phyloP scores from a whole-genome alignment of 1,140 invertebrate genomes.

The Anoplophora glabripennis region DNA sequence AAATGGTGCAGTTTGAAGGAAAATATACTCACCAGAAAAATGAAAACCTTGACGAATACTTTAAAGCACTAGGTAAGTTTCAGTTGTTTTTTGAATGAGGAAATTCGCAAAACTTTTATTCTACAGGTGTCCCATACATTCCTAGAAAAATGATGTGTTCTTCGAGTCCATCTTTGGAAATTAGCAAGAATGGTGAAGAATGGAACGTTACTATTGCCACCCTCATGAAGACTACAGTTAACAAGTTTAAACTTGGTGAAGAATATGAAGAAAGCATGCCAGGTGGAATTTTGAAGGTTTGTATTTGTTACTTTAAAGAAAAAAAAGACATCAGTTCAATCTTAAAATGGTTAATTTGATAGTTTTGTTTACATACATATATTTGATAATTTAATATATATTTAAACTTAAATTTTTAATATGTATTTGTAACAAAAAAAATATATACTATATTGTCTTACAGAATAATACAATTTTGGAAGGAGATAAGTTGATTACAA shows the following conservation, averaged over 20 bases:
- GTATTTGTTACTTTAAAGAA: not conserved
- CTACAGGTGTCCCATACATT: slow-evolving; percentile 52
- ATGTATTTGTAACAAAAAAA: slow-evolving; percentile 40
- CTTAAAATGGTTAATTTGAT: not conserved
- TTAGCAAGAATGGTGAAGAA: slow-evolving; percentile 52
- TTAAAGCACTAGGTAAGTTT: slow-evolving; percentile 57
- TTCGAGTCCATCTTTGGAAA: slow-evolving; percentile 58
- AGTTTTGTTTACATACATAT: too few relatives aligned
- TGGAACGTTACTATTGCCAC: slow-evolving; percentile 59
- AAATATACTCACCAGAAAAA: slow-evolving; percentile 62
- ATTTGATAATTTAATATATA: not conserved
- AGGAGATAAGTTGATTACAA: slow-evolving; percentile 54
- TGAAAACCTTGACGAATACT: slow-evolving; percentile 61
- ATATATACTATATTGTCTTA: slow-evolving; percentile 37
- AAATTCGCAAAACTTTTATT: slow-evolving; percentile 18
- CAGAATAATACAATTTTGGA: slow-evolving; percentile 55
- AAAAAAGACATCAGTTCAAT: slow-evolving; percentile 5
- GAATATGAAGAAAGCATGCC: slow-evolving; percentile 56
- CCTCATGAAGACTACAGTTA: slow-evolving; percentile 48
- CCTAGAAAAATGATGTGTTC: slow-evolving; percentile 61
- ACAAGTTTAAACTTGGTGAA: slow-evolving; percentile 52
- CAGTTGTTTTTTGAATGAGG: slow-evolving; percentile 10
- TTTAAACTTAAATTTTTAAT: not conserved
- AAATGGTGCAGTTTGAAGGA: slow-evolving; percentile 47
- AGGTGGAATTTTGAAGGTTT: slow-evolving; percentile 38